phyloP scores from a whole-genome alignment of 2,113 vertebrate genomes.

The Paramormyrops kingsleyae region DNA sequence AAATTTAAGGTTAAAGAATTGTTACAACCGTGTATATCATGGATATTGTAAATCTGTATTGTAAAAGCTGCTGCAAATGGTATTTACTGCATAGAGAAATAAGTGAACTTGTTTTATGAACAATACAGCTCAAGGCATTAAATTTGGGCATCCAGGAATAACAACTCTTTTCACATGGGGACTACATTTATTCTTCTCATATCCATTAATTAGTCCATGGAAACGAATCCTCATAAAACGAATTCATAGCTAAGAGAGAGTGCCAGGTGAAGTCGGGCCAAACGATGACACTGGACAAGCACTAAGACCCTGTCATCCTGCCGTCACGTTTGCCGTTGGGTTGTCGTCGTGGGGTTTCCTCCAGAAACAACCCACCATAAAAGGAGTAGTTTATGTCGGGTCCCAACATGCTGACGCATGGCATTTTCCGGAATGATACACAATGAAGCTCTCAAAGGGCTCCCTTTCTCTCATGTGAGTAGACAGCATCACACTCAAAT shows the following conservation, averaged over 20 bases:
- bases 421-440: not conserved
- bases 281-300: not conserved
- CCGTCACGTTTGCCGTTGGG: not conserved
- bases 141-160: not conserved
- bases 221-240: not conserved
- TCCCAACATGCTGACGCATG: not conserved
- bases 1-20: not conserved
- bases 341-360: not conserved
- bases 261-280: not conserved
- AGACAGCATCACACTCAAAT: not conserved
- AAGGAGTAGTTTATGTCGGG: not conserved
- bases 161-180: not conserved
- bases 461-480: not conserved
- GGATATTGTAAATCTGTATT: not conserved
- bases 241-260: not conserved
- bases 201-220: not conserved
- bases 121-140: not conserved
- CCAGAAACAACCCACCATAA: not conserved
- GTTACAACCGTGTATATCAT: not conserved
- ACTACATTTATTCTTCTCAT: not conserved
- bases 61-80: not conserved
- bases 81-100: not conserved
- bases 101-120: not conserved
- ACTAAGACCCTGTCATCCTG: not conserved
- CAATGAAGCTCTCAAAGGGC: not conserved